These are phyloP conservation scores for Remorina albescens DNA, from an alignment of 2,797 vertebrate genomes.

Conservation along the genomic window DNA sequence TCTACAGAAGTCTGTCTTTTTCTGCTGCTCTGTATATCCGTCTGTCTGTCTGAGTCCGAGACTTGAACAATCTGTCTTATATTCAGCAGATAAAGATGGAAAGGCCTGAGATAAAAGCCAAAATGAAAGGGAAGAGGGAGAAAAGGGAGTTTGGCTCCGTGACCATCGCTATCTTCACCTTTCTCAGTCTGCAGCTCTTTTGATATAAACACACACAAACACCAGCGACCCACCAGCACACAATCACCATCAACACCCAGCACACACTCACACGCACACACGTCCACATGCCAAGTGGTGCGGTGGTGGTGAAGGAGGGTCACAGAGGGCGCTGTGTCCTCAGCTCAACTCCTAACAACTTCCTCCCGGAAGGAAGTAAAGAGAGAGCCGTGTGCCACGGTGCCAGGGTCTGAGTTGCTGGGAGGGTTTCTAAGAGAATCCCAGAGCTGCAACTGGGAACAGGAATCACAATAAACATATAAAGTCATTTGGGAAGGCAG, in stretches of 20 bases:
- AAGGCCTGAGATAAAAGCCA: constrained; percentile 53
- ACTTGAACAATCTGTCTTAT: constrained; percentile 8
- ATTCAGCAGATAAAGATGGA: constrained; percentile 16
- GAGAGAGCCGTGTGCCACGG: constrained; percentile 35
- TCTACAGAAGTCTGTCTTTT: constrained; percentile 30
- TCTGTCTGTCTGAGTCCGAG: constrained; percentile 1
- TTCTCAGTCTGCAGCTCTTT: constrained; percentile 36
- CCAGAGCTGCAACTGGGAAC: constrained; percentile 37
- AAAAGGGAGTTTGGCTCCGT: constrained; percentile 18
- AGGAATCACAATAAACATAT: constrained; percentile 26
- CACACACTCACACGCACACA: constrained; percentile 28
- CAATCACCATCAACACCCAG: constrained; percentile 32
- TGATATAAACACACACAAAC: constrained; percentile 74
- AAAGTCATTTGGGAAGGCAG: too few species aligned
- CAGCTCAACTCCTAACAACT: constrained; percentile 40
- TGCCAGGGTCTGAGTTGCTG: constrained; percentile 24
- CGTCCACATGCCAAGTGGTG: constrained; percentile 47
- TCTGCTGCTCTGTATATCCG: neutral
- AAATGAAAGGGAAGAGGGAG: constrained; percentile 7
- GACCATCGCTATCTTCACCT: constrained; percentile 34
- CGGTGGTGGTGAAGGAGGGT: constrained; percentile 37
- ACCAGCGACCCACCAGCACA: constrained; percentile 62
- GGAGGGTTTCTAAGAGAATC: constrained; percentile 22
- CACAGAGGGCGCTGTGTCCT: constrained; percentile 63
- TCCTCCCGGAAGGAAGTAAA: constrained; percentile 51